Evolutionary conservation across 2,113 vertebrate species (phyloP).

Genomic region (Apteryx owenii): DNA sequence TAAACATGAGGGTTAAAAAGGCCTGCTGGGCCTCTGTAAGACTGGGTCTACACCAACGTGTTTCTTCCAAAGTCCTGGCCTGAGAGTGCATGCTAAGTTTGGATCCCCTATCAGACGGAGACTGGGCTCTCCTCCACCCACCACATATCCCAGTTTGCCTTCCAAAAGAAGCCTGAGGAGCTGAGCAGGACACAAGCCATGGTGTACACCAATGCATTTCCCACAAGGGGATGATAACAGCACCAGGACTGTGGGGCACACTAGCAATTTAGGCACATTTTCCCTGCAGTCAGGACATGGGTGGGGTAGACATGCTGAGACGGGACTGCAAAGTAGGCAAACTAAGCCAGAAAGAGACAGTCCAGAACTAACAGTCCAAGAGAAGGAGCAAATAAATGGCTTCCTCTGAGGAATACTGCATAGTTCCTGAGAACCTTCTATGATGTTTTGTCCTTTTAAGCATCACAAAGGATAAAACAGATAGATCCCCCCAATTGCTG

Average conservation of each 20-base stretch:
- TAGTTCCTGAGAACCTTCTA: not conserved
- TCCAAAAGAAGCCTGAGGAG: not conserved
- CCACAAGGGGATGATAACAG: rapidly evolving
- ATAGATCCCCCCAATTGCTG: not conserved
- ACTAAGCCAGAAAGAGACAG: not conserved
- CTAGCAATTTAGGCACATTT: not conserved
- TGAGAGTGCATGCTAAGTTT: not conserved
- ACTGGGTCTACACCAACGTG: not conserved
- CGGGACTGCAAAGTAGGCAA: not conserved
- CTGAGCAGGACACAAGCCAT: not conserved
- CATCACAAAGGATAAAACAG: not conserved
- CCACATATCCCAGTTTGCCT: not conserved
- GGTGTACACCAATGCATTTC: rapidly evolving
- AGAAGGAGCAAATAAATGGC: not conserved
- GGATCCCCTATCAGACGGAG: not conserved
- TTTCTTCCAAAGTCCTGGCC: not conserved
- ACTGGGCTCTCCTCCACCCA: not conserved
- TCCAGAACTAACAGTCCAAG: not conserved
- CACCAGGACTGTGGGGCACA: not conserved
- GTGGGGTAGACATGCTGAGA: not conserved
- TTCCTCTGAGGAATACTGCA: not conserved
- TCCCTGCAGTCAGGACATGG: not conserved
- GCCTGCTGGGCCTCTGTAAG: not conserved
- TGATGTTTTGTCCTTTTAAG: not conserved
- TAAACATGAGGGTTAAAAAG: not conserved